Percentiles rank a stretch among this genome's conserved stretches.
Evolutionary conservation across 2,888 invertebrate species (phyloP).

Genomic region (Lasioglossum morio): DNA sequence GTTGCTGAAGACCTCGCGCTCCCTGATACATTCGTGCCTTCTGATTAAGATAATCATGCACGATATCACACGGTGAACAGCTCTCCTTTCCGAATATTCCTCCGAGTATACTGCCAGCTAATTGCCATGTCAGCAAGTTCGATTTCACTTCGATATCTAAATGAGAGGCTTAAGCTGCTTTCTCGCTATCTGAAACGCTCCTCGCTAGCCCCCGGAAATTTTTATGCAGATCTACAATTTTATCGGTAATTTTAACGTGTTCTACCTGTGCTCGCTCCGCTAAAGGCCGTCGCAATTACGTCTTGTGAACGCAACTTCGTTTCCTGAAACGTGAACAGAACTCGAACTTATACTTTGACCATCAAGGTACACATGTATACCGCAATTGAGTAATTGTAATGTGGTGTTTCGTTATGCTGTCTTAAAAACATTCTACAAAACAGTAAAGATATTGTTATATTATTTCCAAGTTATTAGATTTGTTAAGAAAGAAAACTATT

Average conservation of each 20-base stretch:
- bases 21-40: neutral
- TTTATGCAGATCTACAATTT: neutral
- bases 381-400: too few species aligned
- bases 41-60: neutral
- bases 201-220: neutral
- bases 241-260: neutral
- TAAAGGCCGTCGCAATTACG: neutral
- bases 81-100: neutral
- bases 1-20: neutral
- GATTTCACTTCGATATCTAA: constrained; percentile 5
- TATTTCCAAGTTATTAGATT: too few species aligned
- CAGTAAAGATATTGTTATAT: too few species aligned
- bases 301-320: neutral
- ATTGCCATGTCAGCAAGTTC: neutral
- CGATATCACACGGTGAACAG: neutral
- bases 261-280: neutral
- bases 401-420: too few species aligned
- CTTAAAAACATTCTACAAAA: neutral
- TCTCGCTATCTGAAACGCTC: neutral
- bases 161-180: neutral
- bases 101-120: neutral
- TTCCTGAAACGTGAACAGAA: neutral
- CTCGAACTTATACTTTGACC: too few species aligned
- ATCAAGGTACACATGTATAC: too few species aligned
- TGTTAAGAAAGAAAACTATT: too few species aligned